Evolutionary conservation across 2,797 vertebrate genomes (phyloP).

Genomic region (Catostomus latipinnis): DNA sequence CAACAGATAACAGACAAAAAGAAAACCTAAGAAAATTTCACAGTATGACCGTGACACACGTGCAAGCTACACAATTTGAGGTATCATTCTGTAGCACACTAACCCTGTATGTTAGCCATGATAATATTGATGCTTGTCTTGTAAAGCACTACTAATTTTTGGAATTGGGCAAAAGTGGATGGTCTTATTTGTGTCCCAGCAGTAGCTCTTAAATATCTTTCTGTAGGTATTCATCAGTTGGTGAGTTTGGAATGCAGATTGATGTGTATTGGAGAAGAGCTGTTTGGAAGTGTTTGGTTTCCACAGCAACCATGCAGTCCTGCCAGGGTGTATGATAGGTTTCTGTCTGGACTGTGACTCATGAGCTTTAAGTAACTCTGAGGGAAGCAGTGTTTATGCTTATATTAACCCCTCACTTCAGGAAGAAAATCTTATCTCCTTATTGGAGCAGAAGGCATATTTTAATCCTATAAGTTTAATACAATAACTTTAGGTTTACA

Average conservation of each 20-base stretch:
- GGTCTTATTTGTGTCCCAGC: background rate
- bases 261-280: background rate
- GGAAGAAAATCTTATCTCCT: background rate
- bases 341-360: conserved; percentile 72
- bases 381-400: conserved; percentile 48
- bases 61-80: too few relatives aligned
- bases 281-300: conserved; percentile 77
- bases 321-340: conserved; percentile 63
- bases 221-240: background rate
- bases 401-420: background rate
- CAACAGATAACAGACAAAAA: too few relatives aligned
- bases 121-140: too few relatives aligned
- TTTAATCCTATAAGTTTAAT: background rate
- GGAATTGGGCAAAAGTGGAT: background rate
- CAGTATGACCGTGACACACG: too few relatives aligned
- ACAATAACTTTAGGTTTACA: background rate
- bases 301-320: conserved; percentile 62
- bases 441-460: background rate
- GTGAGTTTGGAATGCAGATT: background rate
- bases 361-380: conserved; percentile 65
- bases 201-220: conserved; percentile 13
- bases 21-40: too few relatives aligned
- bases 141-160: too few relatives aligned
- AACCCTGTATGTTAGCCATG: too few relatives aligned
- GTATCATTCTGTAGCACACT: too few relatives aligned